These are phyloP conservation scores for Acanthaster planci DNA, from an alignment of 35 echinoderm and acorn worm species.

Conservation along the genomic window DNA sequence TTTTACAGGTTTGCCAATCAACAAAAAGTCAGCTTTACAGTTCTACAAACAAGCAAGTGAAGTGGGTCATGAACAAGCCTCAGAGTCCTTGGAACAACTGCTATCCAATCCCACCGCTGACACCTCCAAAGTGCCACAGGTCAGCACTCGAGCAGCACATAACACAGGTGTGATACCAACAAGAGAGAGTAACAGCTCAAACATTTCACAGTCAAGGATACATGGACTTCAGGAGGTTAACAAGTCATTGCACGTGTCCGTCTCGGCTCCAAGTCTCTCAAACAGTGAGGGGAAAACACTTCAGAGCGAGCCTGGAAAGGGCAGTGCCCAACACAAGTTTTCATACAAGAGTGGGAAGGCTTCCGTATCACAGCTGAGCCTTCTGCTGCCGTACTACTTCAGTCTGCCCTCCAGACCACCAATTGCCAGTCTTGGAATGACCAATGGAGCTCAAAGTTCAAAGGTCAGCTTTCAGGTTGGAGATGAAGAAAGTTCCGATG, in stretches of 20 bases:
- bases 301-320: background rate
- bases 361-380: background rate
- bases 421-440: background rate
- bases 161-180: background rate
- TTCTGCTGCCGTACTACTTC: conserved; percentile 17
- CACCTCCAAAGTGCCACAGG: background rate
- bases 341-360: background rate
- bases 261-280: background rate
- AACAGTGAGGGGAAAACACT: background rate
- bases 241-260: background rate
- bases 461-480: conserved; percentile 20
- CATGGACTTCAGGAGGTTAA: background rate
- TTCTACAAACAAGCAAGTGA: background rate
- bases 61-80: background rate
- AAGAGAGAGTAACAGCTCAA: background rate
- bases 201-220: background rate
- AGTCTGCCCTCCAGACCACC: background rate
- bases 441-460: background rate
- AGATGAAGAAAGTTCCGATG: background rate
- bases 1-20: background rate
- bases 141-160: background rate
- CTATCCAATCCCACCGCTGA: background rate
- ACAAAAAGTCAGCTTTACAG: background rate
- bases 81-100: background rate
- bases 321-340: background rate